Percentiles rank a stretch among this genome's conserved stretches.
phyloP scores from a whole-genome alignment of 2,797 vertebrate species.

The Zalophus californianus region DNA sequence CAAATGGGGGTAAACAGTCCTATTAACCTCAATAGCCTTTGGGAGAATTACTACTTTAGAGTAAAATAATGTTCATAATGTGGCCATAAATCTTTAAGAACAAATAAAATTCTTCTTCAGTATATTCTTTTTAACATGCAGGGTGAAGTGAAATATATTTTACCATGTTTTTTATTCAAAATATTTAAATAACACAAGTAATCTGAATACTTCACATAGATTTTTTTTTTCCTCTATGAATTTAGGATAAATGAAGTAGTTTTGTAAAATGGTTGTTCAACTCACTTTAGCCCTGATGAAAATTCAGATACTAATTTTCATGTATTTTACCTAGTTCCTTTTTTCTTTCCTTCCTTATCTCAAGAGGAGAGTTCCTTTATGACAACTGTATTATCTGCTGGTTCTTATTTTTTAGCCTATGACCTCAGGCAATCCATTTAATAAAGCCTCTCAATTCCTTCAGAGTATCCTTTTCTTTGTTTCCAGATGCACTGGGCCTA shows the following conservation, averaged over 20 bases:
- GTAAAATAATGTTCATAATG: background rate
- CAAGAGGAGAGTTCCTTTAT: conserved; percentile 20
- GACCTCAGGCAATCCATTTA: conserved; percentile 38
- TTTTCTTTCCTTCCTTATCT: background rate
- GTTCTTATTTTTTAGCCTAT: conserved; percentile 45
- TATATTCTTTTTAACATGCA: background rate
- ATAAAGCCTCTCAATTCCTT: conserved; percentile 49
- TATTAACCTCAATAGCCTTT: background rate
- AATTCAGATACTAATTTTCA: conserved; percentile 46
- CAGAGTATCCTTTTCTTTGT: background rate
- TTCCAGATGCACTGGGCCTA: background rate
- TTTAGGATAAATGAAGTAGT: conserved; percentile 17
- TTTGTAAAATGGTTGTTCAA: background rate
- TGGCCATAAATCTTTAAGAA: conserved; percentile 39
- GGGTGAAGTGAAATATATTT: conserved; percentile 22
- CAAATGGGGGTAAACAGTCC: background rate
- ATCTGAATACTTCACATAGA: background rate
- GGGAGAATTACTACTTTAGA: background rate
- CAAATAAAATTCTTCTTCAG: background rate
- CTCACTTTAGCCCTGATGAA: background rate
- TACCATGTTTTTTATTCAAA: conserved; percentile 35
- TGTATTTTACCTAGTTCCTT: conserved; percentile 40
- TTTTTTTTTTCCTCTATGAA: background rate
- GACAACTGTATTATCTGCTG: background rate
- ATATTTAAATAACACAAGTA: conserved; percentile 25